Base-by-base conservation (phyloP, 1,140 invertebrate genomes). In the Macrosteles quadrilineatus region DNA sequence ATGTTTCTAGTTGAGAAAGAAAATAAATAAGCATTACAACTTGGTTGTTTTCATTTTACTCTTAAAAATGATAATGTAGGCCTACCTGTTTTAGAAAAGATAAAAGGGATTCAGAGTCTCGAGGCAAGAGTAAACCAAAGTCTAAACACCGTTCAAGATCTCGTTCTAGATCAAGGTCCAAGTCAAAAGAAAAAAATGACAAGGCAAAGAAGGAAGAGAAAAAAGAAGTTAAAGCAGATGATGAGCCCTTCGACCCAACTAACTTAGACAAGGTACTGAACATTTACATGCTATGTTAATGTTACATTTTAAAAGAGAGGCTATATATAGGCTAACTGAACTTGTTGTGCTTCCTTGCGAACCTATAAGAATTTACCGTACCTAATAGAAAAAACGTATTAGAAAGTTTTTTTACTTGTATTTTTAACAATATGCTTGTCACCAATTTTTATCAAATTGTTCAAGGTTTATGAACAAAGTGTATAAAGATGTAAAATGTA, bases 251-350 rank as follows among this genome's bases (percentile, higher is more conserved):
- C 80, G 88, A 91, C 77, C 87, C 88, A 43, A 87, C 89, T 40
- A 88, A 88, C 80, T 83, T 88, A 73, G 90, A 92, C 76, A 92
- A 91, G 83, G 88, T 90, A 64, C 67, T 47, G 23, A 40, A 45
- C 45, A n/a, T 66, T 74, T 27, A 47, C 6, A 53, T 11, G 47
- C 4, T 53, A 11, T 11, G 47, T 53, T 17, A 9, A 11, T 43
- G 9, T 43, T n/a, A n/a, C n/a, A n/a, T n/a, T n/a, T n/a, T n/a
- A n/a, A n/a, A n/a, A n/a, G n/a, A n/a, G n/a, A n/a, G n/a, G n/a
- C n/a, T n/a, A n/a, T n/a, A n/a, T n/a, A n/a, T n/a, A n/a, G n/a
- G n/a, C n/a, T n/a, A n/a, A n/a, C n/a, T n/a, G n/a, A n/a, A n/a
- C n/a, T n/a, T n/a, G n/a, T n/a, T n/a, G n/a, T n/a, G n/a, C n/a